Evolutionary conservation across 2,888 invertebrate genomes (phyloP), one percentile per base, ranked within the genome.

Genomic region (Agrochola circellaris): DNA sequence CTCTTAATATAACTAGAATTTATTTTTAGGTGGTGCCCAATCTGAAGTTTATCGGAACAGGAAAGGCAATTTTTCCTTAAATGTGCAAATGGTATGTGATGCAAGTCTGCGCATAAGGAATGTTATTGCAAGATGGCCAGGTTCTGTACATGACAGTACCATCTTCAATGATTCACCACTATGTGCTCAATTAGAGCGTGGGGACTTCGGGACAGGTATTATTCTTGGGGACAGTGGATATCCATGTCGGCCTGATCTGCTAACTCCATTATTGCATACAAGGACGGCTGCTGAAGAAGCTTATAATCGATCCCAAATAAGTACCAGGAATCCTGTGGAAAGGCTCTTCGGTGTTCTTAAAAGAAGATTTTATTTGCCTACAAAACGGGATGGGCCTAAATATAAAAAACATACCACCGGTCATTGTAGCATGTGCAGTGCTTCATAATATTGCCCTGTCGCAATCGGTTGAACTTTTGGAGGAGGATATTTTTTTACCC

Each of bases 221-320:
- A 60, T 60, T 70, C 17, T 71, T 61, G 51, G 71, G 6, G 71
- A 62, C 45, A 62, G 71, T 71, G 61, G 71, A 20, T 71, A 71
- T 62, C 51, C 51, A 3, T 62, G 71, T n/a, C 60, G 51, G 1
- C 45, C 61, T 45, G 51, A 51, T n/a, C 15, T 62, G 26, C 20
- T 72, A 23, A 70, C 70, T 1, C 70, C 70, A 61, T 7, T 70
- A 15, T 62, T 72, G 7, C 17, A 72, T 38, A 13, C 72, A 34
- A 51, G 51, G 17, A 72, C 30, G 4, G 17, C 48, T 61, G 48
- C 61, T 61, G 38, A 69, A 58, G 69, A n/a, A 56, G 26, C 38
- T 42, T 69, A 69, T 11, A 69, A 69, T 42, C 38, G 6, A 9
- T 7, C 56, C 5, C 69, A 69, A 58, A 69, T 34, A 34, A 68